Base-by-base conservation (phyloP, 2,113 vertebrate genomes). In the Tinamus guttatus region DNA sequence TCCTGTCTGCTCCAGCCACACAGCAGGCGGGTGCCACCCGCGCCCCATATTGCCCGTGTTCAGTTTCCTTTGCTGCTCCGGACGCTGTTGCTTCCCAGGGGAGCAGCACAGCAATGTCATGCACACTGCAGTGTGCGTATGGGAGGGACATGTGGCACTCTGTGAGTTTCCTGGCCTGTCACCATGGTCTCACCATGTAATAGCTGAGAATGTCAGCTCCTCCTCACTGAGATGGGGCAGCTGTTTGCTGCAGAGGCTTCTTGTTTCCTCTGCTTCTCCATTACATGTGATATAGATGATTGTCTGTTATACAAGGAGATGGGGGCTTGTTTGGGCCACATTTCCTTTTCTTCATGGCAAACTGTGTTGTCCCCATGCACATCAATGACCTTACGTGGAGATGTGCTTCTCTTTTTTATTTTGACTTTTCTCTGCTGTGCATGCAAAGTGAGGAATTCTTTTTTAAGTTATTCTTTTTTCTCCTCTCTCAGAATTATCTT, bases 21-120 rank as follows among this genome's bases (percentile, higher is more conserved):
- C 40, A 67, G 64, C 64, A 30, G 30, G 28, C 40, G 20, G 43
- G 41, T 28, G 28, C 11, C 28, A 43, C 28, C 41, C 64, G 17
- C 5, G 28, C 64, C 30, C 9, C 12, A 11, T 13, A 0, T 32
- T 93, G 91, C 67, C 79, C 4, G 2, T 60, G 34, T 81, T 83
- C 1, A 1, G 16, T 25, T 90, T 90, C 60, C 60, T 32, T 28
- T 0, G 0, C 67, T 43, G 82, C 79, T 49, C 52, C 2, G 0
- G 49, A 40, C 92, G 85, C 85, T 40, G 43, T 79, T 71, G 62
- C 40, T 54, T 81, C 67, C 47, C 40, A 0, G 2, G 40, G 67
- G 15, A 43, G 43, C 70, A 73, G 63, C 67, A 19, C 0, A 1
- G 64, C 76, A 85, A n/a, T 51, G 54, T 47, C 87, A 80, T 3